phyloP scores from a whole-genome alignment of 2,797 vertebrate genomes.

The Fratercula arctica region DNA sequence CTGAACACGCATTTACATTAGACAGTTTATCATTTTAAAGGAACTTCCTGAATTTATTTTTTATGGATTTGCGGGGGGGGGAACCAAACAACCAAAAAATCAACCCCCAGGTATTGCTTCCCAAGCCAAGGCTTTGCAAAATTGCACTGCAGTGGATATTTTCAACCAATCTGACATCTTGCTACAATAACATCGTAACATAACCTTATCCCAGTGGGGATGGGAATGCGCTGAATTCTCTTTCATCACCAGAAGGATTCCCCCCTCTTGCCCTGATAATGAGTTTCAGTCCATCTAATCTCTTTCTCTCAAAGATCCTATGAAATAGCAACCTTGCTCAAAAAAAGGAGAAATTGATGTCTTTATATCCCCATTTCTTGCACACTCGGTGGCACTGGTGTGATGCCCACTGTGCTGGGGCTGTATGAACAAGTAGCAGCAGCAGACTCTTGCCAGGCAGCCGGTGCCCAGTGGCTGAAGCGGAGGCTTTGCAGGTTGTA shows the following conservation, averaged over 20 bases:
- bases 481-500: neutral
- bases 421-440: neutral
- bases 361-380: neutral
- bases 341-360: neutral
- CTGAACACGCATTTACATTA: neutral
- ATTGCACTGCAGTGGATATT: neutral
- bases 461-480: neutral
- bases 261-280: neutral
- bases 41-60: neutral
- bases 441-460: neutral
- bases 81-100: neutral
- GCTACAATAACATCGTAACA: neutral
- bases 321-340: neutral
- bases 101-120: neutral
- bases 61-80: neutral
- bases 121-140: neutral
- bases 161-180: neutral
- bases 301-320: neutral
- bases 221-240: neutral
- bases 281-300: neutral
- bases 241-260: neutral
- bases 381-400: accelerated
- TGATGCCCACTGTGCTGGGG: accelerated
- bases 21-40: neutral
- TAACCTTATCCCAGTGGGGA: neutral